A percentile compares a stretch with the other conserved stretches of the same genome.
These are phyloP conservation scores for Chironex yamaguchii DNA, from an alignment of 30 jellyfish, hydroid and myxozoan genomes.

Conservation along the genomic window DNA sequence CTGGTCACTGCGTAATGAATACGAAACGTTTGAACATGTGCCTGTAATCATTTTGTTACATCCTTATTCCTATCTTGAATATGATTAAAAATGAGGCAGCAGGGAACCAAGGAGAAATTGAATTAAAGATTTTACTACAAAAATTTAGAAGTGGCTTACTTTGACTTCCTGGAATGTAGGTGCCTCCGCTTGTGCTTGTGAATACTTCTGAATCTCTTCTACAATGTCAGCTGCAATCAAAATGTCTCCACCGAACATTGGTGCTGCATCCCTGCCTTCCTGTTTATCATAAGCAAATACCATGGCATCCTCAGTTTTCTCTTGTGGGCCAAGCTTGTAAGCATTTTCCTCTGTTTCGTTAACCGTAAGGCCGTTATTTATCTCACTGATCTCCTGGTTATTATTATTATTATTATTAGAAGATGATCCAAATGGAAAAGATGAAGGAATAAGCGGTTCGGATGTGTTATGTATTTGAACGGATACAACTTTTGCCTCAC, in stretches of 20 bases:
- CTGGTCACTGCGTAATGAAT: too few species aligned
- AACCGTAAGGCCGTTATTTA: constrained; percentile 38
- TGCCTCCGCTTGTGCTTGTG: constrained; percentile 65
- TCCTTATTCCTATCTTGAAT: too few species aligned
- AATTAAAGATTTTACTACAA: too few species aligned
- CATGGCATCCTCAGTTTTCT: constrained; percentile 49
- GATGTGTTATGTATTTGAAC: constrained; percentile 35
- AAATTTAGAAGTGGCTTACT: too few species aligned
- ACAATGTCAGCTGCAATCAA: constrained; percentile 81
- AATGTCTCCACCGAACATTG: constrained; percentile 98
- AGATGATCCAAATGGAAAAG: constrained; percentile 5
- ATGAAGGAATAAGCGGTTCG: constrained; percentile 39
- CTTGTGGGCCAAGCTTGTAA: constrained; percentile 31
- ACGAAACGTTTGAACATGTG: too few species aligned
- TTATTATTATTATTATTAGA: constrained; percentile 3
- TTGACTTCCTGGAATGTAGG: constrained; percentile 92
- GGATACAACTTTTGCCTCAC: constrained; percentile 21
- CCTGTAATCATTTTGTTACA: too few species aligned
- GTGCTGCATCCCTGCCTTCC: constrained; percentile 77
- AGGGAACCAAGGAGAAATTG: too few species aligned
- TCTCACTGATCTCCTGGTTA: not conserved
- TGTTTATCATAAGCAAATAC: constrained; percentile 78
- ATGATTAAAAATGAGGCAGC: too few species aligned
- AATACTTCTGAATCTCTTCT: constrained; percentile 79
- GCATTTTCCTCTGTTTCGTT: constrained; percentile 81